Conservation (phyloP, 2,797 vertebrate species). For the Acropternis orthonyx region DNA sequence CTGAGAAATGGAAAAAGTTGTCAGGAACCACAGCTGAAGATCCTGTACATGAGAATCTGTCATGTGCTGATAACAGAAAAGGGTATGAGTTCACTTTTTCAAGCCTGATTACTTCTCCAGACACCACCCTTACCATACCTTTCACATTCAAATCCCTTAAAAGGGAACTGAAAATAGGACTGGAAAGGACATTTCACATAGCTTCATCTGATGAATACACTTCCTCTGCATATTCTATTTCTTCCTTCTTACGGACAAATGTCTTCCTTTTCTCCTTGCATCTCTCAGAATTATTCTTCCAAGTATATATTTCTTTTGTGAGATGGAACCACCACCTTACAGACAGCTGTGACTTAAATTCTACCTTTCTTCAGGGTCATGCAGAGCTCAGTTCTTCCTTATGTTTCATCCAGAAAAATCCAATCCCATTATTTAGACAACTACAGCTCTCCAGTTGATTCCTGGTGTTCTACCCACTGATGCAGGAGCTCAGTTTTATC, state of each 20-base stretch:
- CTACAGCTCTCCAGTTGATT: not conserved
- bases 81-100: not conserved
- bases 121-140: not conserved
- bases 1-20: not conserved
- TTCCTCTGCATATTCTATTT: not conserved
- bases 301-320: not conserved
- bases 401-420: not conserved
- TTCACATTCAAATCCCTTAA: not conserved
- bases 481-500: not conserved
- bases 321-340: not conserved
- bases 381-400: not conserved
- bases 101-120: not conserved
- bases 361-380: not conserved
- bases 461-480: not conserved
- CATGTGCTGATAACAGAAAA: not conserved
- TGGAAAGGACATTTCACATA: not conserved
- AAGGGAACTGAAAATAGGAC: not conserved
- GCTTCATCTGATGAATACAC: not conserved
- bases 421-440: not conserved
- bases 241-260: not conserved
- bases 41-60: not conserved
- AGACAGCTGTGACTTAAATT: not conserved
- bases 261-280: not conserved
- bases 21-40: not conserved
- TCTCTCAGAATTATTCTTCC: not conserved